Conservation (phyloP, 2,113 vertebrate species). For the Taxidea taxus region DNA sequence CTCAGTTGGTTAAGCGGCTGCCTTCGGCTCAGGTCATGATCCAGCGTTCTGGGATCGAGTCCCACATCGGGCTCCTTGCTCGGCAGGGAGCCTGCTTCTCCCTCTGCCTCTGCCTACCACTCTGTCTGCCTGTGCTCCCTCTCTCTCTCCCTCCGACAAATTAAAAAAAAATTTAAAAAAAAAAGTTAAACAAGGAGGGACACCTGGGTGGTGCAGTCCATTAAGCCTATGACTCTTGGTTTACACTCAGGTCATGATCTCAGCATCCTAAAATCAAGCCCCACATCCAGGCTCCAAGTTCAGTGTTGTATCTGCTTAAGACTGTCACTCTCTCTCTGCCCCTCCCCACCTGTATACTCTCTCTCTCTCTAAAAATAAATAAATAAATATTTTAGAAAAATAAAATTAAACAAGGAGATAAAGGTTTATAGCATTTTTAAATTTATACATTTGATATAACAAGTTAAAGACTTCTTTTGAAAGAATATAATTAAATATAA, state of each 20-base stretch:
- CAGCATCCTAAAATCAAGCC: not conserved
- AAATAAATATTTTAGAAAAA: not conserved
- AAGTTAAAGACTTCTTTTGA: not conserved
- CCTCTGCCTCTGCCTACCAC: no score
- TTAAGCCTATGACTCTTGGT: no score
- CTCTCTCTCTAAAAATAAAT: not conserved
- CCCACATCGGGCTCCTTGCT: no score
- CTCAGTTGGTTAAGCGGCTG: no score
- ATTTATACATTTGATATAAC: not conserved
- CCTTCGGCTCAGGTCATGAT: no score
- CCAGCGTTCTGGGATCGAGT: no score
- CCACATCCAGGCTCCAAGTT: not conserved
- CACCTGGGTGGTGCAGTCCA: no score
- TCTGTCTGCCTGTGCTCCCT: no score
- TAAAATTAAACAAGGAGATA: not conserved
- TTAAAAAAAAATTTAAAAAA: no score
- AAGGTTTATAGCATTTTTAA: not conserved
- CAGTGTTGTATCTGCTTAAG: not conserved
- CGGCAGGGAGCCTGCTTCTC: no score
- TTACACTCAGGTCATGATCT: not conserved
- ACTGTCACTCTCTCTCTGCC: not conserved
- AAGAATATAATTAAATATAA: not conserved
- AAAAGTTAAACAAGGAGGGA: no score
- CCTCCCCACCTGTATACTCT: not conserved
- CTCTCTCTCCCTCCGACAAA: no score